Conservation (phyloP, 2,113 vertebrate genomes). For the Macquaria australasica region DNA sequence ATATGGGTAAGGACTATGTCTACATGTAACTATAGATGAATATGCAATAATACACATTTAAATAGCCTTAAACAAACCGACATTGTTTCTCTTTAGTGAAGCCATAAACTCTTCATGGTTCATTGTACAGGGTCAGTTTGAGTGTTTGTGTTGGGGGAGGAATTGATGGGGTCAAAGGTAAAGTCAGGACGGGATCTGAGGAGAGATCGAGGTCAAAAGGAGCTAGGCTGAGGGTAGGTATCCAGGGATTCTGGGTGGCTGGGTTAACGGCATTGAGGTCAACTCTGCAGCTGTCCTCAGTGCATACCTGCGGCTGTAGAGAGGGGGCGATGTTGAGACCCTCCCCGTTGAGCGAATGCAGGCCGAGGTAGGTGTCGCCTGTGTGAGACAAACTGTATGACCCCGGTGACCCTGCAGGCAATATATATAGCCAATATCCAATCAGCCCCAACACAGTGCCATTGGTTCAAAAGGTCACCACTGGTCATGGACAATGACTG, state of each 20-base stretch:
- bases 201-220: conserved; percentile 46
- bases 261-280: conserved; percentile 67
- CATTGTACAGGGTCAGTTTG: conserved; percentile 31
- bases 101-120: background rate
- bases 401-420: conserved; percentile 81
- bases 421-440: conserved; percentile 74
- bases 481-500: conserved; percentile 30
- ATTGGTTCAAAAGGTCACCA: conserved; percentile 47
- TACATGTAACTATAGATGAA: background rate
- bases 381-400: conserved; percentile 83
- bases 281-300: conserved; percentile 73
- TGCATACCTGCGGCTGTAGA: conserved; percentile 84
- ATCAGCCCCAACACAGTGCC: conserved; percentile 61
- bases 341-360: conserved; percentile 83
- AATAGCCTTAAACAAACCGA: background rate
- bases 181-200: conserved; percentile 47
- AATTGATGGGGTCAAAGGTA: conserved; percentile 47
- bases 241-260: conserved; percentile 48
- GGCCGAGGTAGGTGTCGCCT: conserved; percentile 83
- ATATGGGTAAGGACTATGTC: conserved; percentile 8
- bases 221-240: conserved; percentile 57
- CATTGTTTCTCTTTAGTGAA: conserved; percentile 16
- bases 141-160: conserved; percentile 20
- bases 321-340: conserved; percentile 80
- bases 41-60: background rate